Evolutionary conservation across 2,888 invertebrate genomes (phyloP).

Genomic region (Mimachlamys varia): DNA sequence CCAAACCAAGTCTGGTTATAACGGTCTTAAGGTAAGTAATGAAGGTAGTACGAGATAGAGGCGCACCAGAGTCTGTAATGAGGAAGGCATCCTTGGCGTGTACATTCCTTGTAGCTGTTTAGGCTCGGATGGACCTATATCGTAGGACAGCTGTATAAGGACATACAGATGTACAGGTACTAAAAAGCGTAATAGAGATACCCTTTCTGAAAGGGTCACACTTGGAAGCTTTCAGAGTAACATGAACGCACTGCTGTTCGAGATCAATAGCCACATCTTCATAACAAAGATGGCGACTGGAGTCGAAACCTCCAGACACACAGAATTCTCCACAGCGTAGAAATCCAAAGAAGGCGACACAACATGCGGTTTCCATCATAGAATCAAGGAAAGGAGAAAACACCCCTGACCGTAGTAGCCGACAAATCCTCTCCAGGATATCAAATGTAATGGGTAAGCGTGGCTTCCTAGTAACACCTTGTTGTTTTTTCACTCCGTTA

Average conservation of each 20-base stretch:
- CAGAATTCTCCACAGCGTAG: constrained; percentile 48
- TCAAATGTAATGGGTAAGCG: constrained; percentile 24
- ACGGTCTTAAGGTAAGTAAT: constrained; percentile 23
- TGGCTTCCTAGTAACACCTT: background rate
- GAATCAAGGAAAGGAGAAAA: constrained; percentile 20
- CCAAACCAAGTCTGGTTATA: background rate
- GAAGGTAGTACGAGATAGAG: constrained; percentile 36
- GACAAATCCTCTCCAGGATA: constrained; percentile 32
- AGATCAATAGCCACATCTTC: background rate
- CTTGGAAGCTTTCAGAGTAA: constrained; percentile 44
- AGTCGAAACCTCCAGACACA: background rate
- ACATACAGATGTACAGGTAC: constrained; percentile 36
- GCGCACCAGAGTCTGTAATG: background rate
- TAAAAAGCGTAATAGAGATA: constrained; percentile 4
- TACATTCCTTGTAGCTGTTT: background rate
- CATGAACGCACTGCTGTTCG: background rate
- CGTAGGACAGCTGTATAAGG: constrained; percentile 1
- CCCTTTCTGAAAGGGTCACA: constrained; percentile 48
- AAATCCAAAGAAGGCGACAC: constrained; percentile 41
- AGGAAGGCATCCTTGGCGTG: constrained; percentile 3
- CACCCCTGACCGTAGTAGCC: background rate
- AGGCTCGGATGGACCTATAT: background rate
- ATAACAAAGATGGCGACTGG: constrained; percentile 31
- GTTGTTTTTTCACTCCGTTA: background rate
- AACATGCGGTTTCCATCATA: constrained; percentile 35